Evolutionary conservation across 2,888 invertebrate genomes (phyloP), one percentile per base, ranked within the genome.

Genomic region (Cheilosia vulpina): DNA sequence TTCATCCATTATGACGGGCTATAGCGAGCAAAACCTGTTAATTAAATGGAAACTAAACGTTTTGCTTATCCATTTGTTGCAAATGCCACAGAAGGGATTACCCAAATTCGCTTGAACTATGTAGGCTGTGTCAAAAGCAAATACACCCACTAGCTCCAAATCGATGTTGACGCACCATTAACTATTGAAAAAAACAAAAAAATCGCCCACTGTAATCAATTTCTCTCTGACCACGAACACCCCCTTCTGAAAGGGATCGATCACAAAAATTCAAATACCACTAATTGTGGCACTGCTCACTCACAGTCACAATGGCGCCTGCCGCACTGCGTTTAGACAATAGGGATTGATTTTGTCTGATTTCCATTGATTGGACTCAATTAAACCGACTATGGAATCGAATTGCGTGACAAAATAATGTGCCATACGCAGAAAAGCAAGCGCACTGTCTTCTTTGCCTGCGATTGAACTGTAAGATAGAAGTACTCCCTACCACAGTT

Each of bases 301-400:
- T 47, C 60, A 73, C 45, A 45, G 62, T 41, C 55, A 73, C 83
- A 79, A 79, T 69, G 58, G 38, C 62, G 47, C 45, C 71, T 55
- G 58, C 13, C 76, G 31, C 85, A 55, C 76, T 77, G 69, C 80
- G 77, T 81, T 85, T 81, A 81, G 76, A 85, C 85, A 85, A 85
- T 72, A 76, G 76, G 72, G 72, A 81, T 85, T 85, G 81, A 85
- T 85, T 85, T 68, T 72, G 76, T 66, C 81, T 81, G 85, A 85
- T 85, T 85, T 77, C 55, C 81, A 85, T 85, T 85, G 85, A 85
- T 85, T 85, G 81, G 68, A 81, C 81, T 85, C 85, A 81, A 85
- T 85, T 85, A 72, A 81, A 72, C n/a, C 68, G 76, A 72, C 80
- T 27, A 27, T 76, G 80, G 71, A 80, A 85, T 81, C 72, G 85